Percentiles rank a stretch among this genome's conserved stretches.
Conservation (phyloP, 2,113 vertebrate genomes). For the Urocolius indicus region DNA sequence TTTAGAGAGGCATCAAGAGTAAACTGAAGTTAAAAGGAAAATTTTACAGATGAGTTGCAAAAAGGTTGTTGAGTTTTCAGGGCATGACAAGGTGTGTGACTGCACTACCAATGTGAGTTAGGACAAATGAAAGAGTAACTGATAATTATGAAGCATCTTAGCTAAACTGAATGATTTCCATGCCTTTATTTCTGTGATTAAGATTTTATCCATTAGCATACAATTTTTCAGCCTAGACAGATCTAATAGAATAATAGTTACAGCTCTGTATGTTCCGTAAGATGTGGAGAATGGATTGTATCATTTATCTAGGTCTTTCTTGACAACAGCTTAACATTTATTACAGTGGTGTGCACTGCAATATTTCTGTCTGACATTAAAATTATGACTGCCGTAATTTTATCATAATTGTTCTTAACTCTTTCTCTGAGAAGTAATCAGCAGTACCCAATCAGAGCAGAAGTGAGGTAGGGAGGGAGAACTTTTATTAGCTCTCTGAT, state of each 20-base stretch:
- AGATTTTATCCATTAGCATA: slow-evolving; percentile 49
- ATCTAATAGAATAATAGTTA: slow-evolving; percentile 23
- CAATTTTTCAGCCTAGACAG: slow-evolving; percentile 35
- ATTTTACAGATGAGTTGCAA: background rate
- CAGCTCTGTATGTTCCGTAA: slow-evolving; percentile 20
- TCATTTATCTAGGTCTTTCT: slow-evolving; percentile 43
- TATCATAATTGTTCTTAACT: slow-evolving; percentile 34
- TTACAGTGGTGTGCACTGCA: slow-evolving; percentile 10
- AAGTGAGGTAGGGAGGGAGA: background rate
- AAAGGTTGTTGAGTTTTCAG: background rate
- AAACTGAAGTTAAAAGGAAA: slow-evolving; percentile 14
- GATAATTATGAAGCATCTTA: background rate
- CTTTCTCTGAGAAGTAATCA: slow-evolving; percentile 5
- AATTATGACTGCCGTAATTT: slow-evolving; percentile 42
- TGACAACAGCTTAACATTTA: slow-evolving; percentile 57
- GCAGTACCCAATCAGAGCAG: background rate
- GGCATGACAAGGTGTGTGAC: slow-evolving; percentile 9
- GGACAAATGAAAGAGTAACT: background rate
- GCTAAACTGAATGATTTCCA: slow-evolving; percentile 9
- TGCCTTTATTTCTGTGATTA: slow-evolving; percentile 43
- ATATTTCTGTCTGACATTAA: slow-evolving; percentile 30
- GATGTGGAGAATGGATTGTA: slow-evolving; percentile 33
- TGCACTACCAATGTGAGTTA: background rate
- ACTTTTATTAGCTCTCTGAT: background rate
- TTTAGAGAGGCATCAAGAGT: slow-evolving; percentile 24